Percentiles rank a stretch among this genome's conserved stretches.
phyloP scores from a whole-genome alignment of 1,140 invertebrate genomes.

The Bombus waltoni region DNA sequence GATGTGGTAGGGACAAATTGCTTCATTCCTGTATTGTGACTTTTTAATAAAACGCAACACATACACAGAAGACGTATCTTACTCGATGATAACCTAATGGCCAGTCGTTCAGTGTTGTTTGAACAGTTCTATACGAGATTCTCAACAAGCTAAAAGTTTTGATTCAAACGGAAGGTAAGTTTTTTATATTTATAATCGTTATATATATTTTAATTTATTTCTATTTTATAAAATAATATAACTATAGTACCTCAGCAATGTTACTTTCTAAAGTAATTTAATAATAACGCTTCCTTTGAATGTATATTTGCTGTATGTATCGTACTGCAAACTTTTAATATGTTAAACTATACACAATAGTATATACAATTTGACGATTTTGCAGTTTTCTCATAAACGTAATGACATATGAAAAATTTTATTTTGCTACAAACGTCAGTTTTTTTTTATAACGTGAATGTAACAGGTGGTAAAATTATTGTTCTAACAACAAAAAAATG shows the following conservation, averaged over 20 bases:
- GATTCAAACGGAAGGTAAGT: background rate
- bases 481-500: background rate
- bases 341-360: background rate
- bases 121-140: background rate
- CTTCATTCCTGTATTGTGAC: background rate
- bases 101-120: constrained; percentile 10
- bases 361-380: background rate
- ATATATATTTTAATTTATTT: background rate
- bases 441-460: background rate
- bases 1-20: constrained; percentile 7
- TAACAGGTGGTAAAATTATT: background rate
- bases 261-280: background rate
- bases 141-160: background rate
- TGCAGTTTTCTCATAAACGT: background rate
- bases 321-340: background rate
- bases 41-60: constrained; percentile 1
- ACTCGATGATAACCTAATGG: constrained; percentile 14
- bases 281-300: background rate
- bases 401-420: background rate
- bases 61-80: background rate
- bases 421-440: background rate
- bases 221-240: background rate
- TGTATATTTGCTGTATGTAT: background rate
- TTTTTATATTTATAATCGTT: background rate
- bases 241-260: background rate